Conservation (phyloP, 2,113 vertebrate genomes). For the Crotalus viridis region DNA sequence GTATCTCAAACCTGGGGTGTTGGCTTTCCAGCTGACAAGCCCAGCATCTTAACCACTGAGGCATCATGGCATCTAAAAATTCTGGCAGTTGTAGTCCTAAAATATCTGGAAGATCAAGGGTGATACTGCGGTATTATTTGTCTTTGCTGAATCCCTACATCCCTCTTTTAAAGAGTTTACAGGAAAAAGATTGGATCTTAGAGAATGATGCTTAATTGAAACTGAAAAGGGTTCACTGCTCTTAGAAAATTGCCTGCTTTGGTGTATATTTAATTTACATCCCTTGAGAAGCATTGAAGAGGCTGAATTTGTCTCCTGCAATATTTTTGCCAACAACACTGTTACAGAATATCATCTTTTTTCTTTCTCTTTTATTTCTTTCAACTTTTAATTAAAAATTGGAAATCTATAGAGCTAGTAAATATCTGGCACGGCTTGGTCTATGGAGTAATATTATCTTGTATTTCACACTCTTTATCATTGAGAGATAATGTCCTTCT, state of each 20-base stretch:
- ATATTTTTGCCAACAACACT: constrained; percentile 14
- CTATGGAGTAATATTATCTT: constrained; percentile 7
- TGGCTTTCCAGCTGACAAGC: neutral
- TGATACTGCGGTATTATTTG: neutral
- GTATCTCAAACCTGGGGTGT: neutral
- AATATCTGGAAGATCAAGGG: neutral
- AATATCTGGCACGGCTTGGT: constrained; percentile 38
- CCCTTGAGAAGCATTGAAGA: constrained; percentile 20
- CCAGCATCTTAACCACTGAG: neutral
- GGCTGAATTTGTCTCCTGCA: constrained; percentile 36
- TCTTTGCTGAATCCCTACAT: neutral
- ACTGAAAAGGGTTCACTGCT: constrained; percentile 43
- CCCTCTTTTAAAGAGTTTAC: constrained; percentile 1
- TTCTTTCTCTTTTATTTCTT: constrained; percentile 13
- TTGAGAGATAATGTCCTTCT: constrained; percentile 30
- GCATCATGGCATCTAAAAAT: neutral
- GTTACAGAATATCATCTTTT: constrained; percentile 23
- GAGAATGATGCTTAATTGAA: constrained; percentile 52
- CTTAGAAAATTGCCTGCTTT: constrained; percentile 43
- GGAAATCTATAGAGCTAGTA: neutral
- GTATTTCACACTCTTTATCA: constrained; percentile 28
- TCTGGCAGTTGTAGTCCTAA: neutral
- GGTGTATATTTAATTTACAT: constrained; percentile 45
- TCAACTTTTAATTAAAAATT: constrained; percentile 42
- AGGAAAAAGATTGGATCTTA: constrained; percentile 22